Base-by-base conservation (phyloP, 2,113 vertebrate species). In the Caranx melampygus region DNA sequence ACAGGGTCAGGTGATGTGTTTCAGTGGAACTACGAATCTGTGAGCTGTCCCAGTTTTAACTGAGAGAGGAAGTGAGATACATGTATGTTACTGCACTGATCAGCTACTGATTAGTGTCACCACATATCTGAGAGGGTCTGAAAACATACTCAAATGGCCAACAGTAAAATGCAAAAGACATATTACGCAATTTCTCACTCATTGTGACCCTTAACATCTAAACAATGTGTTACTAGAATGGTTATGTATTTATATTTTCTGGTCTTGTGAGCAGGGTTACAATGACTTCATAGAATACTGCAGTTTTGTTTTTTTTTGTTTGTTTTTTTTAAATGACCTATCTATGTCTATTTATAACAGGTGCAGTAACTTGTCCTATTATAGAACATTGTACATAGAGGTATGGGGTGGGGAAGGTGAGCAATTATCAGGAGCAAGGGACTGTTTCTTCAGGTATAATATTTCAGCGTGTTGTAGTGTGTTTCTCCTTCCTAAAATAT, bases 1-100 rank as follows among this genome's bases (percentile, higher is more conserved):
- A 66, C 37, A 66, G 21, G 21, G 42, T 68, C 49, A 64, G 45
- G 42, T 75, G 65, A 54, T 73, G 31, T 51, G 40, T 75, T 72
- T 47, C 20, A 64, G 45, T 58, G 18, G 15, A 45, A 37, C 34
- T 26, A 31, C 13, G 37, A 70, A 71, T 68, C 35, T 65, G 26
- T 51, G 34, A 52, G 63, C 61, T 65, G 55, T 55, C 66, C 44
- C 21, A 75, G 45, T 85, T 80, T 34, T 37, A 1, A 66, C 31
- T 57, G 1, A 37, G 47, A 75, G 54, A 79, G 62, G 72, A 89
- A 82, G 75, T 82, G 60, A 70, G 71, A 66, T 72, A 59, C 57
- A 59, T 59, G 31, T 59, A 62, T 65, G 60, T 55, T 51, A n/a
- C 58, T 52, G 20, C 31, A 34, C 12, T 42, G 58, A 81, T 80